phyloP scores from a whole-genome alignment of 2,888 invertebrate species.

The Lamellibrachia columna region DNA sequence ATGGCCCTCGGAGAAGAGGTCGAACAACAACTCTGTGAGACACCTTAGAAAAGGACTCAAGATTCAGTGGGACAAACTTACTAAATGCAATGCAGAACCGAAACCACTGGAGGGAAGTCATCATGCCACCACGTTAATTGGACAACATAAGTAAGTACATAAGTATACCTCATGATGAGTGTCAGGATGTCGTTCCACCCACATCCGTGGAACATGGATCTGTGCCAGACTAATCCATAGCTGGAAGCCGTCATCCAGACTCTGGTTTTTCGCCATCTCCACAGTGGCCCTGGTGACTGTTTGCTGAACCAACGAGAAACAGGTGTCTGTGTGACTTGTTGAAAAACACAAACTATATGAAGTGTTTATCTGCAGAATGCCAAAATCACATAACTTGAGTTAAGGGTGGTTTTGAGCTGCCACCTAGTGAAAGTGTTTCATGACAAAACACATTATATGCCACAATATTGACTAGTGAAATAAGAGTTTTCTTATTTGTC shows the following conservation, averaged over 20 bases:
- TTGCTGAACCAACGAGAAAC: conserved; percentile 40
- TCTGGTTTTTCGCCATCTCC: conserved; percentile 50
- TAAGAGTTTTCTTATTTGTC: too few relatives aligned
- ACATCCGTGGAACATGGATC: conserved; percentile 67
- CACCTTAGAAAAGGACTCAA: too few relatives aligned
- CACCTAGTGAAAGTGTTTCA: too few relatives aligned
- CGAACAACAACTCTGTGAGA: too few relatives aligned
- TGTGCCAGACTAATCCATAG: conserved; percentile 64
- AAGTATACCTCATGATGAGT: conserved; percentile 44
- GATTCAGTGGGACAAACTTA: too few relatives aligned
- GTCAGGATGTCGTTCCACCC: conserved; percentile 63
- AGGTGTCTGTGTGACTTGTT: not conserved
- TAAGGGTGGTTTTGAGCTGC: too few relatives aligned
- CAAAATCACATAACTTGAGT: too few relatives aligned
- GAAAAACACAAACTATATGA: not conserved
- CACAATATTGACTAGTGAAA: too few relatives aligned
- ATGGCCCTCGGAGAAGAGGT: too few relatives aligned
- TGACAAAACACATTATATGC: too few relatives aligned
- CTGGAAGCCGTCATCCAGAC: conserved; percentile 62
- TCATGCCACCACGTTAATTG: not conserved
- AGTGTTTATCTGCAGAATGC: not conserved
- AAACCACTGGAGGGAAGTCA: too few relatives aligned
- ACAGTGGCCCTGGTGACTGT: conserved; percentile 65
- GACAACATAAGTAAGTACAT: not conserved
- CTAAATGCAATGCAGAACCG: too few relatives aligned